phyloP scores from a whole-genome alignment of 1,140 invertebrate genomes.

The Drosophila mauritiana region DNA sequence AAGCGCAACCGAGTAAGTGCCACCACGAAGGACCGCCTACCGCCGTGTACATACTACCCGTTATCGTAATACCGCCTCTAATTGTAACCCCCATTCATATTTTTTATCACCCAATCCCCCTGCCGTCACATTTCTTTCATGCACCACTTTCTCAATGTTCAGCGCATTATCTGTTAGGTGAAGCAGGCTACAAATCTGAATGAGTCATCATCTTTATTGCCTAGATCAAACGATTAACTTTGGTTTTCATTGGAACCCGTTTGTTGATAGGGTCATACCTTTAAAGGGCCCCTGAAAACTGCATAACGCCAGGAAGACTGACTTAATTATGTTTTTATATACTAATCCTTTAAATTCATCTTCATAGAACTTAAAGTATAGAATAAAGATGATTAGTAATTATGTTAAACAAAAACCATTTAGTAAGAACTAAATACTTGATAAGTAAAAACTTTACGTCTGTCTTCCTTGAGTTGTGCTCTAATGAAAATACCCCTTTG shows the following conservation, averaged over 20 bases:
- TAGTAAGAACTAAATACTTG: too few relatives aligned
- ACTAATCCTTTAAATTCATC: not conserved
- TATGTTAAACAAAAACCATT: too few relatives aligned
- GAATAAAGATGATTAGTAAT: too few relatives aligned
- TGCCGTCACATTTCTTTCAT: slow-evolving; percentile 21
- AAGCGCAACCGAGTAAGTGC: slow-evolving; percentile 91
- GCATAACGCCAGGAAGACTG: not conserved
- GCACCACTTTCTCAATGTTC: slow-evolving; percentile 53
- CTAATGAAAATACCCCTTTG: not conserved
- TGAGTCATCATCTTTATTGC: slow-evolving; percentile 3
- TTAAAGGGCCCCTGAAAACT: not conserved
- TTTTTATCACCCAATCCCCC: slow-evolving; percentile 21
- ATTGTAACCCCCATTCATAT: slow-evolving; percentile 17
- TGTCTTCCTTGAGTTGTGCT: not conserved
- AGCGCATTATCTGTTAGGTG: slow-evolving; percentile 66
- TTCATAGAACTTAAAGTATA: too few relatives aligned
- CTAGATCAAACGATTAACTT: slow-evolving; percentile 7
- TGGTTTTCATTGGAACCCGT: slow-evolving; percentile 24
- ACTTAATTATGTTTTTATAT: not conserved
- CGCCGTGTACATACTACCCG: slow-evolving; percentile 19
- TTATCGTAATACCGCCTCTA: slow-evolving; percentile 8
- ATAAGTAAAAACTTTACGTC: too few relatives aligned
- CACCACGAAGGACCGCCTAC: slow-evolving; percentile 39
- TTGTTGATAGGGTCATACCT: not conserved
- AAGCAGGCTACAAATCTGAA: slow-evolving; percentile 33